Conservation (phyloP, 2,797 vertebrate species). For the Lerista edwardsae region DNA sequence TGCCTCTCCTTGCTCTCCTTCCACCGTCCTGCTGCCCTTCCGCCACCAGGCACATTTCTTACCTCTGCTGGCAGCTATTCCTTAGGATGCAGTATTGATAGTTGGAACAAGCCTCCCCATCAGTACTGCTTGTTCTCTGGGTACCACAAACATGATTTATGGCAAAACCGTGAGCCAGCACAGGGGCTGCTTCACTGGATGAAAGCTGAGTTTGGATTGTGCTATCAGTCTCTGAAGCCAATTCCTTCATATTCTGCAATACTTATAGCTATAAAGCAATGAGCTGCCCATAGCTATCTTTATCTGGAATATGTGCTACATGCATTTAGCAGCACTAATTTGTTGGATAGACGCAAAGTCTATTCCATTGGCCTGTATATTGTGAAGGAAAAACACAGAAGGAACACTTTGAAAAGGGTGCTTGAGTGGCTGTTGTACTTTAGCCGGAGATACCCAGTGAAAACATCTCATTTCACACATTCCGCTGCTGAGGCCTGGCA, state of each 20-base stretch:
- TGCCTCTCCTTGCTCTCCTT: too few relatives aligned
- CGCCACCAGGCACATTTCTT: too few relatives aligned
- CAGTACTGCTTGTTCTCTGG: too few relatives aligned
- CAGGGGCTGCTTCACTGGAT: too few relatives aligned
- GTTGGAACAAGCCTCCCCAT: too few relatives aligned
- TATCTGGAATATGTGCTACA: neutral
- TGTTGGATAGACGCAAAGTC: neutral
- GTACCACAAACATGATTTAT: too few relatives aligned
- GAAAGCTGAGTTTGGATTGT: too few relatives aligned
- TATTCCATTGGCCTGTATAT: neutral
- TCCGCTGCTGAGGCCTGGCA: neutral
- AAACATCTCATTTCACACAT: neutral
- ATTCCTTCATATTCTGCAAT: neutral
- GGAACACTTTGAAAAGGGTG: neutral
- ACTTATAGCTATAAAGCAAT: neutral
- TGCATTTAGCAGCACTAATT: neutral
- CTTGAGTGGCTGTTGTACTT: neutral
- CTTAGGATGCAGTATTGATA: too few relatives aligned
- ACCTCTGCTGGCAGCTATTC: too few relatives aligned
- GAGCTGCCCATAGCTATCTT: neutral
- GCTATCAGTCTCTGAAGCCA: neutral
- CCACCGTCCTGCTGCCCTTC: too few relatives aligned
- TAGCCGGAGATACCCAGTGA: neutral
- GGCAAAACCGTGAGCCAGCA: too few relatives aligned
- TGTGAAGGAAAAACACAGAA: neutral